These are phyloP conservation scores for Apteryx mantelli DNA, from an alignment of 2,113 vertebrate genomes.

Conservation along the genomic window DNA sequence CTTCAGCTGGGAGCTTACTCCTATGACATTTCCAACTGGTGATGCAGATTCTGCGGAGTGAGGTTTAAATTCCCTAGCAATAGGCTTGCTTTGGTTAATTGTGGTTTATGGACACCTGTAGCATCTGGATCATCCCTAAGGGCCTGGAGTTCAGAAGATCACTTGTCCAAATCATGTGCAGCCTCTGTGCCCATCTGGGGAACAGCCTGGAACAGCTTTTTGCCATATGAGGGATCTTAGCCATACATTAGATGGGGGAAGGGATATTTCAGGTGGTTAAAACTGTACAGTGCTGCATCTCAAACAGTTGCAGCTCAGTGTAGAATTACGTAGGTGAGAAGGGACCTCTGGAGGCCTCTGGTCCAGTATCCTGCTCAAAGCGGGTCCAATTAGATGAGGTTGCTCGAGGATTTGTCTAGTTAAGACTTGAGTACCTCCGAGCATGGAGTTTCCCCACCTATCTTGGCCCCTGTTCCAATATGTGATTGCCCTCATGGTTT, in stretches of 20 bases:
- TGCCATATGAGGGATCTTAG: neutral
- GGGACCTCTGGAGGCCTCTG: no score
- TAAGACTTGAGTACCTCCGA: neutral
- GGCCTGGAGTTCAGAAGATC: no score
- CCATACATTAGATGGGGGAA: rapidly evolving
- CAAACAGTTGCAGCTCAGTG: rapidly evolving
- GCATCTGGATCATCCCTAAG: rapidly evolving
- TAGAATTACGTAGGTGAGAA: rapidly evolving
- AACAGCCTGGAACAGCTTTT: rapidly evolving
- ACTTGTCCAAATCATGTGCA: rapidly evolving
- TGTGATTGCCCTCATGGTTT: neutral
- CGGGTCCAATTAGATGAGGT: rapidly evolving
- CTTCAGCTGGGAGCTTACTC: neutral
- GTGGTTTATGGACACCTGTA: neutral
- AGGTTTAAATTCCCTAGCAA: no score
- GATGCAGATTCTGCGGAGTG: neutral
- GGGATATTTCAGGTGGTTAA: neutral
- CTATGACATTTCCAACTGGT: neutral
- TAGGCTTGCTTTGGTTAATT: neutral
- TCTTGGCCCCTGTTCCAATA: neutral
- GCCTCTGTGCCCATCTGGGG: neutral
- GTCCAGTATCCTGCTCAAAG: neutral
- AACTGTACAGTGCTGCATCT: rapidly evolving
- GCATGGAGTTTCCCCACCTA: neutral
- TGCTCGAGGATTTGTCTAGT: neutral